Evolutionary conservation across 2,797 vertebrate species (phyloP).

Genomic region (Megalops cyprinoides): DNA sequence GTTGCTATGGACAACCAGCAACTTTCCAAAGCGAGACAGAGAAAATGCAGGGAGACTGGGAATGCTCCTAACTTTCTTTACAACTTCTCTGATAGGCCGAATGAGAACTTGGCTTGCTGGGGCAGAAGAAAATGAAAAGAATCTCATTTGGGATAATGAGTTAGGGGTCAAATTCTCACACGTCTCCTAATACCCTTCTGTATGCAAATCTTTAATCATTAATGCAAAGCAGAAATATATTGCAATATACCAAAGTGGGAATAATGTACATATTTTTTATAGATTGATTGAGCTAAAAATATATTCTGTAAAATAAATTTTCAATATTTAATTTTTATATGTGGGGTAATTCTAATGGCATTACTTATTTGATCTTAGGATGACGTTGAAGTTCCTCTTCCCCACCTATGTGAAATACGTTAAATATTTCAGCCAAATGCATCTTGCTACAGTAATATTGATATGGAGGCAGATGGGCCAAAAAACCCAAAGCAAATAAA

Average conservation of each 20-base stretch:
- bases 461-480: neutral
- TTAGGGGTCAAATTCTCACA: slow-evolving; percentile 1
- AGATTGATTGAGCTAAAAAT: no score
- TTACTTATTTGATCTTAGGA: neutral
- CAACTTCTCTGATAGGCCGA: slow-evolving; percentile 28
- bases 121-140: neutral
- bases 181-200: slow-evolving; percentile 2
- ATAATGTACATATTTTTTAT: no score
- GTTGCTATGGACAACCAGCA: slow-evolving; percentile 44
- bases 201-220: no score
- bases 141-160: neutral
- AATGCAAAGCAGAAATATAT: no score
- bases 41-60: neutral
- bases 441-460: neutral
- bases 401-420: neutral
- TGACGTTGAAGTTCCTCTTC: neutral
- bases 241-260: no score
- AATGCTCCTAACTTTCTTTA: slow-evolving; percentile 14
- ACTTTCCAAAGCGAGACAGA: slow-evolving; percentile 25
- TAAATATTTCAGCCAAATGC: neutral
- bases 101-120: slow-evolving; percentile 9
- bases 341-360: no score
- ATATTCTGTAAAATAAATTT: no score
- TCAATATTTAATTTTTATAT: no score
- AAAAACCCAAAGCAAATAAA: neutral